Evolutionary conservation across 2,888 invertebrate genomes (phyloP), one percentile per base, ranked within the genome.

Genomic region (Limenitis camilla): DNA sequence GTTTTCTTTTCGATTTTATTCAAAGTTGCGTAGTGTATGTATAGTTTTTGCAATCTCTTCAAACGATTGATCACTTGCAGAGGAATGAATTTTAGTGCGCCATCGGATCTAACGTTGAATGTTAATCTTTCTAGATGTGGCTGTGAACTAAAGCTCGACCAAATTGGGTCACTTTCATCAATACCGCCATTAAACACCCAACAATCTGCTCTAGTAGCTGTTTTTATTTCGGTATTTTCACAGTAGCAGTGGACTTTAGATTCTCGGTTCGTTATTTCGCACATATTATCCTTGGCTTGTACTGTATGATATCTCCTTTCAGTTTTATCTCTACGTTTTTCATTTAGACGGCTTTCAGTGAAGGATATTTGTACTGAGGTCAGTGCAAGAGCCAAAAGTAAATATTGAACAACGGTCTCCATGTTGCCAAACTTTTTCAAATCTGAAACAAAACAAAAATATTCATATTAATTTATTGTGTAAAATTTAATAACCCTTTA

Each of bases 91-190:
- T 89, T 91, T 45, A 94, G 81, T 7, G 90, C 90, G 8, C 92
- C 92, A 61, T 91, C 91, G 6, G 91, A 90, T 61, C 92, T 89
- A 1, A 93, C 91, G 65, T 92, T 91, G 68, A 95, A 91, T 56
- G 90, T 91, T 45, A 95, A 82, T 61, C 90, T 90, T 63, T 91
- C 89, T 59, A 94, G 73, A 61, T 91, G 88, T 19, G 91, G 91
- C 69, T 95, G 94, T 8, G 92, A 91, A 52, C 88, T 88, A 74
- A 94, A 94, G 56, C 91, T 89, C 40, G 88, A 84, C 94, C 95
- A 95, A 61, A 93, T 88, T 8, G 91, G 89, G 70, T 93, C 92
- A 48, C 90, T 91, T 64, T 92, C 91, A 55, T 89, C 89, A 7
- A 91, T 89, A 10, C 91, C 91, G 29, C 89, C 89, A 53, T 91